These are phyloP conservation scores for Acleris emargana DNA, from an alignment of 2,888 invertebrate genomes.

Conservation along the genomic window DNA sequence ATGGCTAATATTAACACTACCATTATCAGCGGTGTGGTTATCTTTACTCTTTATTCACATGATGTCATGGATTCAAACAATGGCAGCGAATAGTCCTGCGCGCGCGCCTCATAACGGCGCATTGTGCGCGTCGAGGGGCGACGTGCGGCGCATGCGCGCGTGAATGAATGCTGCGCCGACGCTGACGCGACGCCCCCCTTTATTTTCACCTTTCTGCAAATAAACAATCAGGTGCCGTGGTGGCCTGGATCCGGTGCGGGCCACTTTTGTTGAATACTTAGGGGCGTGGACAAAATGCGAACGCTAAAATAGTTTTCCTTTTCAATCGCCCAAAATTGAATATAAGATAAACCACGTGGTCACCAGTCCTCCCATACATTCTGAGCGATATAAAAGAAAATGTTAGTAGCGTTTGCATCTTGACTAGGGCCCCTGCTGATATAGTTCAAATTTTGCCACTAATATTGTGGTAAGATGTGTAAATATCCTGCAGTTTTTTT, in stretches of 20 bases:
- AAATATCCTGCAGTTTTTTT: too few species aligned
- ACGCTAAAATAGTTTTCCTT: too few species aligned
- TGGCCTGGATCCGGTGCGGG: background rate
- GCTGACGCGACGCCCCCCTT: constrained; percentile 40
- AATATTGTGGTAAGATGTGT: too few species aligned
- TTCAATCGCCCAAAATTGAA: too few species aligned
- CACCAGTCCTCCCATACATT: too few species aligned
- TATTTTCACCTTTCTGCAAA: constrained; percentile 37
- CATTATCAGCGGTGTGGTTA: constrained; percentile 19
- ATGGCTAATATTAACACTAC: constrained; percentile 6
- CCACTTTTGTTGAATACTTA: too few species aligned
- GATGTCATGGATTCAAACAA: constrained; percentile 35
- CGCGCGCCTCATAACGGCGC: constrained; percentile 33
- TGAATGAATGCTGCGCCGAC: constrained; percentile 49
- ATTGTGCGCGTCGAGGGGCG: constrained; percentile 36
- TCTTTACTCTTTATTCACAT: constrained; percentile 24
- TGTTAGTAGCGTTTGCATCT: too few species aligned
- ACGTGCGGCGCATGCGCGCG: constrained; percentile 53
- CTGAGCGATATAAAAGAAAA: too few species aligned
- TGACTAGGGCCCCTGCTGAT: too few species aligned
- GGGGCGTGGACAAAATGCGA: too few species aligned
- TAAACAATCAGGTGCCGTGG: constrained; percentile 22
- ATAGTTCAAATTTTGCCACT: too few species aligned
- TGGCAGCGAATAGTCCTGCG: constrained; percentile 29
- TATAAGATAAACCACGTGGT: too few species aligned